A percentile compares a stretch with the other conserved stretches of the same genome.
These are phyloP conservation scores for Sebastiscus tertius DNA, from an alignment of 2,797 vertebrate genomes.

Conservation along the genomic window DNA sequence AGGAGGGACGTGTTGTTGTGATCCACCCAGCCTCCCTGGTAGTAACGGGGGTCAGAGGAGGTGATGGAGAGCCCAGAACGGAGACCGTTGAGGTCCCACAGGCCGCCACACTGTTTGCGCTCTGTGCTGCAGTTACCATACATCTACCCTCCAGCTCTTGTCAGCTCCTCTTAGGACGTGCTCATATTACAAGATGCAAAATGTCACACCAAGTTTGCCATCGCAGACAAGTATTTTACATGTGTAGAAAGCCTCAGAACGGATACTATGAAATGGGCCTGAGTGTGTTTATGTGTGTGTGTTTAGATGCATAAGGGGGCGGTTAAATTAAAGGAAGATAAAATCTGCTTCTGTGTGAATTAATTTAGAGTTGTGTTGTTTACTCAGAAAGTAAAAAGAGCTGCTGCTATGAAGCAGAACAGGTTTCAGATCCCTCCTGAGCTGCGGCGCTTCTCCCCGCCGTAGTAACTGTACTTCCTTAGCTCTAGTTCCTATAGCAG, in stretches of 20 bases:
- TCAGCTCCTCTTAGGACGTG: slow-evolving; percentile 75
- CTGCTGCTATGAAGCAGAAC: slow-evolving; percentile 31
- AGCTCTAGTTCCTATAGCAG: slow-evolving; percentile 61
- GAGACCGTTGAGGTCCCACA: slow-evolving; percentile 55
- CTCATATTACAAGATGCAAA: slow-evolving; percentile 77
- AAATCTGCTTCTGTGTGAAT: slow-evolving; percentile 1
- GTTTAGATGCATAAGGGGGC: slow-evolving; percentile 1
- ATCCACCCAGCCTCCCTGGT: slow-evolving; percentile 46
- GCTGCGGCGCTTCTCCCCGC: slow-evolving; percentile 40
- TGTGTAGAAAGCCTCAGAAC: slow-evolving; percentile 37
- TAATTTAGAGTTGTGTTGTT: slow-evolving; percentile 46
- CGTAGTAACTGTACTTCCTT: slow-evolving; percentile 61
- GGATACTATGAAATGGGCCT: not conserved
- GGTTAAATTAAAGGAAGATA: slow-evolving; percentile 11
- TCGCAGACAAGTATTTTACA: slow-evolving; percentile 43
- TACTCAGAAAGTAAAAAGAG: slow-evolving; percentile 23
- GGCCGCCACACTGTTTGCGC: slow-evolving; percentile 47
- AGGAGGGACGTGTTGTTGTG: slow-evolving; percentile 60
- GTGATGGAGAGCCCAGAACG: slow-evolving; percentile 63
- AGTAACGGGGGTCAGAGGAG: slow-evolving; percentile 57
- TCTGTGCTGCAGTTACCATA: slow-evolving; percentile 67
- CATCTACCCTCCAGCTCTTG: slow-evolving; percentile 70
- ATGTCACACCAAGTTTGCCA: slow-evolving; percentile 72
- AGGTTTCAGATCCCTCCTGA: slow-evolving; percentile 50
- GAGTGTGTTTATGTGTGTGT: not conserved